A percentile compares a stretch with the other conserved stretches of the same genome.
phyloP scores from a whole-genome alignment of 2,113 vertebrate genomes.

The Plecturocebus donacophilus region DNA sequence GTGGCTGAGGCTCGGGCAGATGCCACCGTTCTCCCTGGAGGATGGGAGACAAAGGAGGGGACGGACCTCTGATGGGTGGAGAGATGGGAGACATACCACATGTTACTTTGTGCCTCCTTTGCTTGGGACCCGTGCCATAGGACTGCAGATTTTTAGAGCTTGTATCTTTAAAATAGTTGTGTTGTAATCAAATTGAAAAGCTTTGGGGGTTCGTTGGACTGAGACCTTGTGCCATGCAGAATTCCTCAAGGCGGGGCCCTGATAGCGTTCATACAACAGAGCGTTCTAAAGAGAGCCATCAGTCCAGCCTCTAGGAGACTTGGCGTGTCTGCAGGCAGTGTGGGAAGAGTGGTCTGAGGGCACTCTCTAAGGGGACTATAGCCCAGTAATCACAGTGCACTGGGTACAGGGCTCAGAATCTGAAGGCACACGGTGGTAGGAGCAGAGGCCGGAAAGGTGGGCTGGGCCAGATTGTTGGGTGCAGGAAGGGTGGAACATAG shows the following conservation, averaged over 20 bases:
- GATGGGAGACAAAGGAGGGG: background rate
- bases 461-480: background rate
- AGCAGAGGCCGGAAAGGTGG: background rate
- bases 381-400: background rate
- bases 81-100: background rate
- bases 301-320: background rate
- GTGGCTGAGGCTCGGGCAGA: background rate
- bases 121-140: background rate
- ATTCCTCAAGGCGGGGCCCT: background rate
- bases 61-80: background rate
- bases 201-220: background rate
- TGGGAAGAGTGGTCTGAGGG: background rate
- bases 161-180: slow-evolving; percentile 35
- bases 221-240: background rate
- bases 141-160: background rate
- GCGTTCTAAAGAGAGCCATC: background rate
- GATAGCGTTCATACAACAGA: background rate
- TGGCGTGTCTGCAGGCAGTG: background rate
- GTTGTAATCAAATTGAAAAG: background rate
- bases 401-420: background rate
- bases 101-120: background rate
- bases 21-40: background rate
- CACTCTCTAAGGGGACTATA: background rate
- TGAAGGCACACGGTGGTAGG: background rate
- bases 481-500: background rate